Conservation (phyloP, 2,797 vertebrate genomes). For the Karalla daura region DNA sequence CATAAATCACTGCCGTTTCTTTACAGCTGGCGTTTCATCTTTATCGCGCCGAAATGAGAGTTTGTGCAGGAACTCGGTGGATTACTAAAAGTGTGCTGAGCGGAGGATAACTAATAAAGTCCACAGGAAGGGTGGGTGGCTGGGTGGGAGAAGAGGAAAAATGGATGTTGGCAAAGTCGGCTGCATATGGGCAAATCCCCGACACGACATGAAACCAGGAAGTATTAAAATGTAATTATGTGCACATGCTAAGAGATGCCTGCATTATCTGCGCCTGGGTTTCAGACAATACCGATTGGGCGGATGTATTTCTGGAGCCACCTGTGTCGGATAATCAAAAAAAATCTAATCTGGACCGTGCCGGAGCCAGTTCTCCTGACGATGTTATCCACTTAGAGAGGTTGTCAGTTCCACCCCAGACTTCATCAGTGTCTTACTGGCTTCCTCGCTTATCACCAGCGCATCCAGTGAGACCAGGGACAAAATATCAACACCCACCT, state of each 20-base stretch:
- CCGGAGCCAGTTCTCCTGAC: conserved; percentile 44
- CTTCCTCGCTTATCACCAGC: conserved; percentile 58
- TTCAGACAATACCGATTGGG: conserved; percentile 19
- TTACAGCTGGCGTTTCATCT: conserved; percentile 59
- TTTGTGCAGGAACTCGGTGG: conserved; percentile 51
- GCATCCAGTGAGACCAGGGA: conserved; percentile 56
- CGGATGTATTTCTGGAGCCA: conserved; percentile 39
- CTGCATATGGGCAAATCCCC: conserved; percentile 40
- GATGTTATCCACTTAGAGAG: conserved; percentile 61
- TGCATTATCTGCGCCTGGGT: not conserved
- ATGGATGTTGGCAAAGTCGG: conserved; percentile 30
- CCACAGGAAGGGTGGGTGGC: no score
- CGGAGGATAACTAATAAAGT: conserved; percentile 61
- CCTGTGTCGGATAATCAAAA: conserved; percentile 61
- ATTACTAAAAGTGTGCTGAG: conserved; percentile 55
- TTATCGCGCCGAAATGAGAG: conserved; percentile 52
- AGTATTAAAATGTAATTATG: conserved; percentile 61
- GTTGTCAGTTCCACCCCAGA: conserved; percentile 70
- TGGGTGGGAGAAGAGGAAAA: conserved; percentile 47
- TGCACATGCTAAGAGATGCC: conserved; percentile 39
- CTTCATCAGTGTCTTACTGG: conserved; percentile 62
- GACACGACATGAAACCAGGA: conserved; percentile 24
- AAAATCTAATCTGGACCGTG: conserved; percentile 55
- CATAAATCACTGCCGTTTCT: conserved; percentile 66
- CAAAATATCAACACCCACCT: conserved; percentile 74